phyloP scores from a whole-genome alignment of 37 sponge, comb jelly and placozoan genomes.

The Oscarella lobularis region DNA sequence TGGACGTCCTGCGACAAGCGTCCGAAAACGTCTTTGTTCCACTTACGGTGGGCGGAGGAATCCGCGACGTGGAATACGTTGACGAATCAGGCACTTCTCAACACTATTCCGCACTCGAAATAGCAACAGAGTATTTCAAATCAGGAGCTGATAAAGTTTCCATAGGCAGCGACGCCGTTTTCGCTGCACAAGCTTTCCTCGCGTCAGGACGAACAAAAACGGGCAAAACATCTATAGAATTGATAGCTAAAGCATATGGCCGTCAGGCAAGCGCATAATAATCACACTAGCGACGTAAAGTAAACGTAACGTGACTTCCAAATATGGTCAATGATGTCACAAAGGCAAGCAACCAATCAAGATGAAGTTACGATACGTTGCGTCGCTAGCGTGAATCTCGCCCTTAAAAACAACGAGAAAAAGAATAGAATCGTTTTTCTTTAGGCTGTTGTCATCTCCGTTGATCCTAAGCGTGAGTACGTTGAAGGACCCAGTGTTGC shows the following conservation, averaged over 20 bases:
- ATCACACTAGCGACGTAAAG: no score
- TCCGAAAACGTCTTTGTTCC: conserved; percentile 14
- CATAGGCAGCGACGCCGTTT: conserved; percentile 5
- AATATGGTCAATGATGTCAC: no score
- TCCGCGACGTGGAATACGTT: conserved; percentile 5
- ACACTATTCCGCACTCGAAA: not conserved
- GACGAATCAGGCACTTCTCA: no score
- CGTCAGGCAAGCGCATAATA: not conserved
- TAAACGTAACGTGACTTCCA: no score
- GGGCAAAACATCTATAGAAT: conserved; percentile 6
- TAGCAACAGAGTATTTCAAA: not conserved
- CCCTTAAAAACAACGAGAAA: no score
- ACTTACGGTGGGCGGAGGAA: conserved; percentile 11
- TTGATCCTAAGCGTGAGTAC: conserved; percentile 8
- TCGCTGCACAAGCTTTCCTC: not conserved
- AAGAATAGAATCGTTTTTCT: not conserved
- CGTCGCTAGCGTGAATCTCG: no score
- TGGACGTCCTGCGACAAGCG: conserved; percentile 1
- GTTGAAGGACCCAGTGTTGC: not conserved
- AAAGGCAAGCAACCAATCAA: no score
- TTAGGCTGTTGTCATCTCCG: conserved; percentile 5
- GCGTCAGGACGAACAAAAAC: not conserved
- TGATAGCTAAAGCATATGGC: not conserved
- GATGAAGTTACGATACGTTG: no score
- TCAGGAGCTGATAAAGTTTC: conserved; percentile 12